phyloP scores from a whole-genome alignment of 2,888 invertebrate species.

The Brassicogethes aeneus region DNA sequence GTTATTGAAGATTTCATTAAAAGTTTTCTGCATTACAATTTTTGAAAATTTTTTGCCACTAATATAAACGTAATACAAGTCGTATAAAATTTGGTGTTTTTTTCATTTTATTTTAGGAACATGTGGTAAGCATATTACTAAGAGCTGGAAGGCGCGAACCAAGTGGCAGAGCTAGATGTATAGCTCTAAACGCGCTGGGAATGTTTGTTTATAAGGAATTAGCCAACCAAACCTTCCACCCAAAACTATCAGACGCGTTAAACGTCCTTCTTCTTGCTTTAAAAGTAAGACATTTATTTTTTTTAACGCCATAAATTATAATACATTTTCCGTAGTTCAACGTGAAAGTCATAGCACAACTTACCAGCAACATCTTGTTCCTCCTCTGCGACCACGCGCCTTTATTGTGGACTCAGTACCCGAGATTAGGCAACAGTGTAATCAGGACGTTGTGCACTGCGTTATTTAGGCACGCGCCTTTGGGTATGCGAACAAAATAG shows the following conservation, averaged over 20 bases:
- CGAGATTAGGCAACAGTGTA: slow-evolving; percentile 52
- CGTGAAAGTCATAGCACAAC: slow-evolving; percentile 71
- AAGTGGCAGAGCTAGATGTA: slow-evolving; percentile 77
- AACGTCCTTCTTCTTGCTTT: slow-evolving; percentile 58
- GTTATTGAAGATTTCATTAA: no score
- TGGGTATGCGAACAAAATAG: slow-evolving; percentile 28
- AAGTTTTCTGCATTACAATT: no score
- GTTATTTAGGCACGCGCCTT: slow-evolving; percentile 43
- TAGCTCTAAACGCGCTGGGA: slow-evolving; percentile 79
- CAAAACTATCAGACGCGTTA: slow-evolving; percentile 58
- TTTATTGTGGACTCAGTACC: slow-evolving; percentile 60
- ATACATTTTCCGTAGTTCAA: slow-evolving; percentile 54
- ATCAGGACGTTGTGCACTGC: slow-evolving; percentile 45
- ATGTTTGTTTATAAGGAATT: slow-evolving; percentile 62
- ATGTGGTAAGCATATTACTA: slow-evolving; percentile 77
- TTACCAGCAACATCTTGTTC: slow-evolving; percentile 72
- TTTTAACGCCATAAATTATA: neutral
- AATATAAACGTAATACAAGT: neutral
- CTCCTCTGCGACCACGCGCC: slow-evolving; percentile 73
- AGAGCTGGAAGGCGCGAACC: slow-evolving; percentile 85
- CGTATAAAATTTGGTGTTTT: slow-evolving; percentile 8
- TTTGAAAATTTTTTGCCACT: no score
- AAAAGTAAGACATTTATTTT: slow-evolving; percentile 44
- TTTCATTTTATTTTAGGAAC: slow-evolving; percentile 74
- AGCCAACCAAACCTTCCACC: slow-evolving; percentile 51